phyloP scores from a whole-genome alignment of 2,888 invertebrate species.

The Drosophila flavopinicola region DNA sequence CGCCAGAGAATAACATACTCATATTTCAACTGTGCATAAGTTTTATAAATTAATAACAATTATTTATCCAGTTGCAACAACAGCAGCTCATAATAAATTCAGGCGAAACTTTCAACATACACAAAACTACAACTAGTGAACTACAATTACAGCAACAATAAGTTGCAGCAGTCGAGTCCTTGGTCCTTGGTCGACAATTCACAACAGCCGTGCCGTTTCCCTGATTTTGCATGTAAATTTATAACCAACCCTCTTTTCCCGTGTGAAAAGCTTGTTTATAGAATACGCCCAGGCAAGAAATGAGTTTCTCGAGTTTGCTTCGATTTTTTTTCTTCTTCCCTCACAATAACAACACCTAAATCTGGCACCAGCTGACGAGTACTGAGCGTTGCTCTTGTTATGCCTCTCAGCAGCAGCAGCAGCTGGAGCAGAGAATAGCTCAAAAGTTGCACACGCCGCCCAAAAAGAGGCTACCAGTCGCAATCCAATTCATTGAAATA shows the following conservation, averaged over 20 bases:
- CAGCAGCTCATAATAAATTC: constrained; percentile 69
- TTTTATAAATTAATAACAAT: constrained; percentile 75
- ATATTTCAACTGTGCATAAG: constrained; percentile 55
- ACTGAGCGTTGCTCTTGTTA: constrained; percentile 61
- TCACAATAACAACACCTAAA: constrained; percentile 68
- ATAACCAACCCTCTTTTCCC: constrained; percentile 45
- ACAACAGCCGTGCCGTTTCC: constrained; percentile 55
- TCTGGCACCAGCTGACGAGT: constrained; percentile 77
- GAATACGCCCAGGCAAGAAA: constrained; percentile 51
- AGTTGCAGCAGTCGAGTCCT: constrained; percentile 54
- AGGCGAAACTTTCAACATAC: constrained; percentile 60
- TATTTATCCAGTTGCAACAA: constrained; percentile 68
- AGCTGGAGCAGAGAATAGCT: too few relatives aligned
- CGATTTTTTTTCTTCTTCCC: not conserved
- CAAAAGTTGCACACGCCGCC: constrained; percentile 45
- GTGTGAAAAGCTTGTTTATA: constrained; percentile 65
- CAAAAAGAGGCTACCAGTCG: not conserved
- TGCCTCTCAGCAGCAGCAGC: constrained; percentile 39
- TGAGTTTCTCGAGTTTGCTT: constrained; percentile 5
- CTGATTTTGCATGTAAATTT: constrained; percentile 66
- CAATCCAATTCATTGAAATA: constrained; percentile 65
- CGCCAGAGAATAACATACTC: constrained; percentile 22
- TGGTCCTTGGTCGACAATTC: constrained; percentile 48
- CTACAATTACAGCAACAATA: constrained; percentile 52
- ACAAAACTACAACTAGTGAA: constrained; percentile 48